phyloP scores from a whole-genome alignment of 2,888 invertebrate genomes.

The Ypsolopha sequella region DNA sequence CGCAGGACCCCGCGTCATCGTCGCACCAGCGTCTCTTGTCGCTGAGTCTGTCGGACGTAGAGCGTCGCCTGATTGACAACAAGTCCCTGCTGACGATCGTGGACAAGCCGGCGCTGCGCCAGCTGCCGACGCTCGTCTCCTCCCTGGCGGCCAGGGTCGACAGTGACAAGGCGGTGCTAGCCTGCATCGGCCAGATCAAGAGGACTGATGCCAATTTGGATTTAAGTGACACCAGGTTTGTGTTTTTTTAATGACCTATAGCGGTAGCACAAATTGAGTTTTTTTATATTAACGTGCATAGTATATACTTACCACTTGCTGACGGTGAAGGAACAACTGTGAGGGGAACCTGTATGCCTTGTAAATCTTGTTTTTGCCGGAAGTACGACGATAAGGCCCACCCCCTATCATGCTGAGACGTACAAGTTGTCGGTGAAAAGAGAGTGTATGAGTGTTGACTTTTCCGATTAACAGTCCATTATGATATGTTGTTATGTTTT shows the following conservation, averaged over 20 bases:
- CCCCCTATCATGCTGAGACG: too few species aligned
- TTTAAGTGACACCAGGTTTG: conserved; percentile 71
- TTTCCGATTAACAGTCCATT: too few species aligned
- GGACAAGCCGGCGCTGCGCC: conserved; percentile 84
- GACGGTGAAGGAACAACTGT: too few species aligned
- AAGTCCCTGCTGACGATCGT: conserved; percentile 88
- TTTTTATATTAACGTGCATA: conserved; percentile 12
- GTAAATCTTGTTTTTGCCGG: too few species aligned
- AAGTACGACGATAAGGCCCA: too few species aligned
- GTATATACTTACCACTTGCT: not conserved
- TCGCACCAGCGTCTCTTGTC: conserved; percentile 92
- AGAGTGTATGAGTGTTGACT: too few species aligned
- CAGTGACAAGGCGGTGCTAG: conserved; percentile 90
- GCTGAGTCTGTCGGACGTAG: conserved; percentile 87
- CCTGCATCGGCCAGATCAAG: conserved; percentile 77
- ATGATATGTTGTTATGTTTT: too few species aligned
- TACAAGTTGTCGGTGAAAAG: too few species aligned
- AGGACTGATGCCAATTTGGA: conserved; percentile 72
- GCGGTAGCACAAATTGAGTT: conserved; percentile 3
- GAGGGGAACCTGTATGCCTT: too few species aligned
- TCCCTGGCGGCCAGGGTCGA: conserved; percentile 85
- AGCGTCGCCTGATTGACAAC: conserved; percentile 91
- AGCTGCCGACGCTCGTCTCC: conserved; percentile 76
- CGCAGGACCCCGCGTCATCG: conserved; percentile 83
- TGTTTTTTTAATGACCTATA: not conserved